Evolutionary conservation across 2,797 vertebrate genomes (phyloP), one percentile per base, ranked within the genome.

Genomic region (Emydoidea blandingii): DNA sequence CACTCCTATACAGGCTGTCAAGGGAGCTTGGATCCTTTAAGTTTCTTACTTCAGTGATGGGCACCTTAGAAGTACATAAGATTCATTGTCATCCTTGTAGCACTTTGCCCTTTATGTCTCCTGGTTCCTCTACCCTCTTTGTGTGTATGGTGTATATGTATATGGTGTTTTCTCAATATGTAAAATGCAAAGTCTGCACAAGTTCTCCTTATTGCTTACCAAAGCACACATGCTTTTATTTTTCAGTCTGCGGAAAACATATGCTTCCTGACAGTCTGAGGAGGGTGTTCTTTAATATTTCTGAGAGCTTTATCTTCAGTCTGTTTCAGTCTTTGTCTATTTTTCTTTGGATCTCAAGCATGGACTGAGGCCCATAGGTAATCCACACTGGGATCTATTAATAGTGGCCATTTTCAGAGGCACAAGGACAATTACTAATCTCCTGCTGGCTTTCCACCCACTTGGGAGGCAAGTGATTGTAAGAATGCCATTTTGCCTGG

Each of bases 401-500:
- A 98, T 97, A 96, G 97, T 97, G 96, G 94, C 96, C 91, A 94
- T 97, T 98, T 98, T 97, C 92, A 11, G 95, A 97, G 96, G 96
- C 92, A 95, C 90, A 93, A 94, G 96, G 95, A 94, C 83, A 96
- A 94, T 97, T 97, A 97, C 92, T 96, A 89, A 89, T 97, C 95
- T 92, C 96, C 97, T 91, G 89, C 95, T 97, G 96, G 92, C 96
- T 96, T 95, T 89, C 97, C 96, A 49, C 97, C 97, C 96, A 95
- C 97, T 92, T 89, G 97, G 97, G 96, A 97, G 96, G 96, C 96
- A 95, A 87, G 90, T 96, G 96, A 95, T 97, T 94, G 92, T 81
- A 97, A 95, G 97, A 96, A 97, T 92, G 94, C 91, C 97, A 97
- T 97, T 98, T 98, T 97, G 97, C 96, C 93, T 54, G 62, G 74